Evolutionary conservation across 2,888 invertebrate genomes (phyloP), one percentile per base, ranked within the genome.

Genomic region (Zootermopsis nevadensis): DNA sequence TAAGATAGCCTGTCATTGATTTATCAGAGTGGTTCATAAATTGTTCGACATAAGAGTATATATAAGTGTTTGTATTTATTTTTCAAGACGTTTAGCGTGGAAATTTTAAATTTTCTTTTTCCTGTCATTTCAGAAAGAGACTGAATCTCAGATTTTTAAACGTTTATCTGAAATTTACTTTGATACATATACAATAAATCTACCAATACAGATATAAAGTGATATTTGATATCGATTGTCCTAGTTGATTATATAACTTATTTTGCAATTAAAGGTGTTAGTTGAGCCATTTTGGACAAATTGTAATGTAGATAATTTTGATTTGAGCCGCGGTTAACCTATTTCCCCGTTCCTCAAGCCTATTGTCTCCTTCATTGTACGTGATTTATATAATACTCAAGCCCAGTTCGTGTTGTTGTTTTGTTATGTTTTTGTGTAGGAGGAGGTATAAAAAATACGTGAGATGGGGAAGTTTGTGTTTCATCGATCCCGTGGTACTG

Each of bases 281-380:
- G 72, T 72, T 72, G 22, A 72, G 72, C 72, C 72, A 72, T 72
- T 72, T 72, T 72, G 35, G 22, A 35, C 33, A 72, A 72, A 72
- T 35, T 35, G 22, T 72, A 35, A 22, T 72, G 33, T 2, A 72
- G 35, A 72, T 72, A 22, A 3, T 72, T 3, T 35, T 10, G 35
- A 35, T 72, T 72, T 72, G 3, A 35, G 19, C 7, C 10, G 72
- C 31, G 72, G 72, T 35, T 72, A 35, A 35, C 8, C 72, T 22
- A 15, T 22, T 4, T n/a, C 33, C 35, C 35, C 35, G 35, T 69
- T 24, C 35, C 33, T 72, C 72, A 35, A 33, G 31, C 72, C 6
- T 69, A 30, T 69, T 27, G 67, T 30, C 30, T 69, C 27, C n/a
- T 7, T 35, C 72, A 72, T 33, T 31, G 31, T 35, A n/a, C 19